A percentile compares a stretch with the other conserved stretches of the same genome.
These are phyloP conservation scores for Ochlodes sylvanus DNA, from an alignment of 2,888 invertebrate genomes.

Conservation along the genomic window DNA sequence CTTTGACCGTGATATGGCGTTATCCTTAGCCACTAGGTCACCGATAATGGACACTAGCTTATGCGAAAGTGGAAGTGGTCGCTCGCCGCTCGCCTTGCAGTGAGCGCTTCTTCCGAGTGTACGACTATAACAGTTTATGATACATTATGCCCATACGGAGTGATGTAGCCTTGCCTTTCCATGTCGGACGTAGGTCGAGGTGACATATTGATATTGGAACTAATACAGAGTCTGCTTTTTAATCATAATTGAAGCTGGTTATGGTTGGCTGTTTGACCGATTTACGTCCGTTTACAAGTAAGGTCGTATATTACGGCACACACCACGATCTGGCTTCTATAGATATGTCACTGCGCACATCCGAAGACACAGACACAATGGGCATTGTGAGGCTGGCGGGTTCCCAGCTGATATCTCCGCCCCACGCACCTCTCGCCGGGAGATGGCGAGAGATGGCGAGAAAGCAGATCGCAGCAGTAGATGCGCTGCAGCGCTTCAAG, in stretches of 20 bases:
- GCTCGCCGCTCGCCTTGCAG: slow-evolving; percentile 38
- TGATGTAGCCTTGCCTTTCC: slow-evolving; percentile 7
- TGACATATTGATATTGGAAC: neutral
- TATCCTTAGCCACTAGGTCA: slow-evolving; percentile 47
- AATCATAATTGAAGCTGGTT: too few species aligned
- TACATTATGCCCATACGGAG: slow-evolving; percentile 19
- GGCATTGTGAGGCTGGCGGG: neutral
- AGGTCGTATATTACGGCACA: too few species aligned
- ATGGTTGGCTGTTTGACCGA: neutral
- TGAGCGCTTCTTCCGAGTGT: slow-evolving; percentile 48
- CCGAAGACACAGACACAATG: neutral
- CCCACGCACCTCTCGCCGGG: neutral
- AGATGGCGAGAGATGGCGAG: neutral
- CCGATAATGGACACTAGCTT: slow-evolving; percentile 27
- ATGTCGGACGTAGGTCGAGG: neutral
- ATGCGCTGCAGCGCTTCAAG: neutral
- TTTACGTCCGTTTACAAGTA: neutral
- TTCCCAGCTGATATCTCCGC: slow-evolving; percentile 1
- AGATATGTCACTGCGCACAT: too few species aligned
- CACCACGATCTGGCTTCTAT: too few species aligned
- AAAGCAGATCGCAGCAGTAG: neutral
- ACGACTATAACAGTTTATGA: slow-evolving; percentile 18
- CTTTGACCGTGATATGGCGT: slow-evolving; percentile 3
- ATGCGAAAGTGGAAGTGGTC: slow-evolving; percentile 47
- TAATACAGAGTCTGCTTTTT: neutral